Base-by-base conservation (phyloP, 2,113 vertebrate genomes). In the Grus americana region DNA sequence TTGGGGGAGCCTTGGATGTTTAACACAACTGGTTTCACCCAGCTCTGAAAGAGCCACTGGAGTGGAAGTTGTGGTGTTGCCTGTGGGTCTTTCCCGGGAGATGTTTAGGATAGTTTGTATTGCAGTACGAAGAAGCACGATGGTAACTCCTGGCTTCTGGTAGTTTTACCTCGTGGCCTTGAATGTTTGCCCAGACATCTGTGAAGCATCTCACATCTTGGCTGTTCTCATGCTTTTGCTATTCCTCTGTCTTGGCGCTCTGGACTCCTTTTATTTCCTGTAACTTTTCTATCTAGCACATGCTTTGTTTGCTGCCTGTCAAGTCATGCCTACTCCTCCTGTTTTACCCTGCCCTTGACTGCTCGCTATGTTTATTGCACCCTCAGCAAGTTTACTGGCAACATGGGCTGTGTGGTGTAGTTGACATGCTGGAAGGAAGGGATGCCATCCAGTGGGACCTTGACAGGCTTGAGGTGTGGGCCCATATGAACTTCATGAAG, bases 191-290 rank as follows among this genome's bases (percentile, higher is more conserved):
- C 94, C 93, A 90, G 94, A 74, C 8, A 2, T 89, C 87, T 91
- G 50, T 93, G 93, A 85, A 91, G 81, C 70, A 68, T 86, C 72
- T 82, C 8, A 1, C 47, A 61, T 79, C 57, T 75, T 7, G 6
- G 70, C 89, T 91, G 91, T 92, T 94, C 84, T 95, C 78, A 79
- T 89, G 80, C 73, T 68, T 92, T 84, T 91, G 87, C 80, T 89
- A 47, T 94, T 96, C 61, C n/a, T 88, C 65, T 46, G 30, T 90
- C 52, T 95, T 11, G 0, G 65, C 52, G 65, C 76, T 84, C 68
- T 0, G 3, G 47, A 52, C 47, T 95, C 38, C 65, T 92, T 92
- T 92, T 81, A 73, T 95, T 89, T 91, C 76, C 70, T 81, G 68
- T 95, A 89, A 79, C 65, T 94, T 91, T 81, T 88, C 61, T 85